Conservation (phyloP, 1,140 invertebrate species). For the Pachypeltis micranthus region DNA sequence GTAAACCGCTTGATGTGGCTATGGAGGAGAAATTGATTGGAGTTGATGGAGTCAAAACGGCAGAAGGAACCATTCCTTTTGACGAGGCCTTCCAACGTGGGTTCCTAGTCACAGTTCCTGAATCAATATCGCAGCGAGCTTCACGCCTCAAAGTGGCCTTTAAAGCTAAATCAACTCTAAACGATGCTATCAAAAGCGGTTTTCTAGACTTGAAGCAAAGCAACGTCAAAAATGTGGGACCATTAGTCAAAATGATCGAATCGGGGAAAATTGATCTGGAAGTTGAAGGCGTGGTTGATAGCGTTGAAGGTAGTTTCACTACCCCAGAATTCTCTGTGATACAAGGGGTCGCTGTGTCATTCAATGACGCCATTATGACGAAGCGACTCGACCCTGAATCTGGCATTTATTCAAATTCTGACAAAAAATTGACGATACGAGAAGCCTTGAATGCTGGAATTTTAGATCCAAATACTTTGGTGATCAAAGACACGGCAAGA, state of each 20-base stretch:
- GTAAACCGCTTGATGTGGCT: conserved; percentile 62
- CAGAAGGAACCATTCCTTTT: conserved; percentile 38
- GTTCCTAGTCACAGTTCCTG: conserved; percentile 37
- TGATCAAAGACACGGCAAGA: conserved; percentile 76
- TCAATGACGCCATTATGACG: conserved; percentile 62
- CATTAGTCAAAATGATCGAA: conserved; percentile 55
- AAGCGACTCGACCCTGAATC: conserved; percentile 55
- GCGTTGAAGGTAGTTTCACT: conserved; percentile 29
- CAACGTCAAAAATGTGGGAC: conserved; percentile 63
- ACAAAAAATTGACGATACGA: conserved; percentile 61
- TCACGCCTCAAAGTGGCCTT: background rate
- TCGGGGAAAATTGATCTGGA: conserved; percentile 59
- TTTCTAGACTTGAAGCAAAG: conserved; percentile 63
- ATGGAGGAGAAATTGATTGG: conserved; percentile 57
- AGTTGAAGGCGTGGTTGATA: conserved; percentile 53
- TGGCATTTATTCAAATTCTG: conserved; percentile 64
- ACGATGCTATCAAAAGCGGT: conserved; percentile 64
- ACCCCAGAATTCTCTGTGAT: background rate
- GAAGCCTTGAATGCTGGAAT: conserved; percentile 70
- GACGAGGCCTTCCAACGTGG: conserved; percentile 34
- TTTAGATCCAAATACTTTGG: conserved; percentile 73
- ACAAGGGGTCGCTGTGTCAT: conserved; percentile 38
- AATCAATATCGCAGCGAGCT: conserved; percentile 24
- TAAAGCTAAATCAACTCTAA: conserved; percentile 48
- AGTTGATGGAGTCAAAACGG: conserved; percentile 43